A percentile compares a stretch with the other conserved stretches of the same genome.
Evolutionary conservation across 2,113 vertebrate genomes (phyloP).

Genomic region (Semicossyphus pulcher): DNA sequence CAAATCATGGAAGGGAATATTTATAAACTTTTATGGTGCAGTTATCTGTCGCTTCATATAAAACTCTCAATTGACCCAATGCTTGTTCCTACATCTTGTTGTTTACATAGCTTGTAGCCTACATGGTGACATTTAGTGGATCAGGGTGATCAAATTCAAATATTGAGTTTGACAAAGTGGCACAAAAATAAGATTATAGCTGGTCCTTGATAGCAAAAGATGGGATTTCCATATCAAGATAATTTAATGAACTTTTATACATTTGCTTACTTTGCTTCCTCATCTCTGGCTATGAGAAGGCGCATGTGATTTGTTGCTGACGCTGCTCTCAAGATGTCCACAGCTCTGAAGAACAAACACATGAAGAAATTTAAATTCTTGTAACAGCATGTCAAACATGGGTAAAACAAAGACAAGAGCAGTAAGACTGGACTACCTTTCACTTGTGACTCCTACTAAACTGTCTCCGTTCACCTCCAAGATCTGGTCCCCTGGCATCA

Average conservation of each 20-base stretch:
- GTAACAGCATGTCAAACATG: not conserved
- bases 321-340: slow-evolving; percentile 89
- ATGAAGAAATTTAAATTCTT: not conserved
- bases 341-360: slow-evolving; percentile 81
- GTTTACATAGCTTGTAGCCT: no score
- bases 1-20: no score
- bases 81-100: no score
- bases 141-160: not conserved
- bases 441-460: slow-evolving; percentile 89
- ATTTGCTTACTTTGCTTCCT: slow-evolving; percentile 87
- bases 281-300: slow-evolving; percentile 90
- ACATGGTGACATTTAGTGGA: no score
- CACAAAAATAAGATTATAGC: not conserved
- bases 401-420: not conserved
- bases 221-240: not conserved
- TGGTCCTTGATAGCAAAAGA: not conserved
- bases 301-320: slow-evolving; percentile 92
- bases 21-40: no score
- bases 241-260: not conserved
- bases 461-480: slow-evolving; percentile 93
- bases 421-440: slow-evolving; percentile 81
- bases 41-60: no score
- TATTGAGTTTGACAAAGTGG: not conserved
- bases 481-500: slow-evolving; percentile 93
- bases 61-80: no score